Percentiles rank a stretch among this genome's conserved stretches.
These are phyloP conservation scores for Neodiprion pinetum DNA, from an alignment of 1,140 invertebrate genomes.

Conservation along the genomic window DNA sequence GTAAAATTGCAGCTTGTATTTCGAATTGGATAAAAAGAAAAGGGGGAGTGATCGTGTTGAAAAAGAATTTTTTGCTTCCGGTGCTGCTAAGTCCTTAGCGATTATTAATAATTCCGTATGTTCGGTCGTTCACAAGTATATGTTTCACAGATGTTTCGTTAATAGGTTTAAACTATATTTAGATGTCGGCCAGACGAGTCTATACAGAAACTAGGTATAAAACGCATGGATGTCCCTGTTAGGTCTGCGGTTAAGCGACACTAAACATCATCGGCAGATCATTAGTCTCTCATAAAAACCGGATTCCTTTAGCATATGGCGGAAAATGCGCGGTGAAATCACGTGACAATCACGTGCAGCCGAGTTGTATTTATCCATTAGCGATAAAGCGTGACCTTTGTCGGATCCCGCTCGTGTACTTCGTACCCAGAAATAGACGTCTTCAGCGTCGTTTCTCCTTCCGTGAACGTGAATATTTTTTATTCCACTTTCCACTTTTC, in stretches of 20 bases:
- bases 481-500: neutral
- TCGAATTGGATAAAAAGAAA: neutral
- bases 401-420: neutral
- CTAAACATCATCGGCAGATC: conserved; percentile 34
- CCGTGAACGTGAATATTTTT: neutral
- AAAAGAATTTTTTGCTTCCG: conserved; percentile 5
- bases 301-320: conserved; percentile 5
- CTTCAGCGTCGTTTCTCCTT: neutral
- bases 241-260: conserved; percentile 24
- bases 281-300: conserved; percentile 24
- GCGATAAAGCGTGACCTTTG: conserved; percentile 16
- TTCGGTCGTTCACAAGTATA: conserved; percentile 15
- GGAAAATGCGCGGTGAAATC: conserved; percentile 30
- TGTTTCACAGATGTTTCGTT: conserved; percentile 12
- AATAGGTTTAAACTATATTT: conserved; percentile 17
- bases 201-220: neutral
- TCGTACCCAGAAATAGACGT: conserved; percentile 21
- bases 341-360: conserved; percentile 20
- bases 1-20: neutral
- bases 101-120: conserved; percentile 21
- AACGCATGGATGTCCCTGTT: neutral
- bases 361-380: conserved; percentile 11
- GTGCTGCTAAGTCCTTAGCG: conserved; percentile 2
- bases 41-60: conserved; percentile 3
- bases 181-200: conserved; percentile 19